A percentile compares a stretch with the other conserved stretches of the same genome.
Conservation (phyloP, 2,113 vertebrate genomes). For the Corvus cornix region DNA sequence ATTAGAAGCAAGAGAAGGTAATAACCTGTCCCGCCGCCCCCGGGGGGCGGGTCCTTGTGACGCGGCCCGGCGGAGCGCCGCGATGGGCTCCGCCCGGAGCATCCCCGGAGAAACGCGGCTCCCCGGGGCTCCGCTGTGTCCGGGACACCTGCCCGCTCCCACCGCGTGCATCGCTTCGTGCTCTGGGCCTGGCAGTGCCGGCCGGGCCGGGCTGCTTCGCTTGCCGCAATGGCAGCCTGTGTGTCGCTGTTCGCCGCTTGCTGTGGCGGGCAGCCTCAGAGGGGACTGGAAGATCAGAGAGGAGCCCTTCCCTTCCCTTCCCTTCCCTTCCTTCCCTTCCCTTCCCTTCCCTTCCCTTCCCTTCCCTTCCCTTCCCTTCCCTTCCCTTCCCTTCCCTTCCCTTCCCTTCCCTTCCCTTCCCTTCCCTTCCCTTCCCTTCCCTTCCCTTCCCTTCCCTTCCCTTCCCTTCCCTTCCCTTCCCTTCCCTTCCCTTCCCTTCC, state of each 20-base stretch:
- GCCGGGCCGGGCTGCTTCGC: not conserved
- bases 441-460: no score
- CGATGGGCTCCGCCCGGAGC: not conserved
- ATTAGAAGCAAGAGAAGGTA: not conserved
- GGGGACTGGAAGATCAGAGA: not conserved
- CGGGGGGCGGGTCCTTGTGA: not conserved
- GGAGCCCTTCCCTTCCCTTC: no score
- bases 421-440: no score
- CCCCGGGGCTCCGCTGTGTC: not conserved
- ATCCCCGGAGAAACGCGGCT: not conserved
- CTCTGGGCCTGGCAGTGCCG: rapidly evolving
- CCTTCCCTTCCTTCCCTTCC: no score
- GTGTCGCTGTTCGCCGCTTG: not conserved
- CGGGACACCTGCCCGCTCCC: rapidly evolving
- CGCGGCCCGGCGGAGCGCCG: not conserved
- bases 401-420: no score
- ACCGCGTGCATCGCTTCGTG: rapidly evolving
- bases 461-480: no score
- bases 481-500: no score
- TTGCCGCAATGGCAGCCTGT: not conserved
- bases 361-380: no score
- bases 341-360: no score
- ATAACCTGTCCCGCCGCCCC: not conserved
- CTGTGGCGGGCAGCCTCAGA: not conserved
- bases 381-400: no score